These are phyloP conservation scores for Apistogramma diplotaenia DNA, from an alignment of 2,113 vertebrate species.

Conservation along the genomic window DNA sequence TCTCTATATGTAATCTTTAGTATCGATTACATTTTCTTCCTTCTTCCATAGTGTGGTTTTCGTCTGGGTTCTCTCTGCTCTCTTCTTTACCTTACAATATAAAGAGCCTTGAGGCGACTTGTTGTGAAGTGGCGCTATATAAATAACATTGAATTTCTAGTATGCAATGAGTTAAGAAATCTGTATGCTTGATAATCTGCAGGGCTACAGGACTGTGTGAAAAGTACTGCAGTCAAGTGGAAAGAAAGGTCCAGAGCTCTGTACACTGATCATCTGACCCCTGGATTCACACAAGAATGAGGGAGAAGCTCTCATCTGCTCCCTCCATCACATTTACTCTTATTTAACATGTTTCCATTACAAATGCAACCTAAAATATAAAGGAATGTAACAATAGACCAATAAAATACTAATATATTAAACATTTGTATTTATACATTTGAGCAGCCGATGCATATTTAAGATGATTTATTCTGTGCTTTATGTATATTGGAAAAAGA, in stretches of 20 bases:
- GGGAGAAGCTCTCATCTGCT: neutral
- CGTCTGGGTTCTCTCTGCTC: too few species aligned
- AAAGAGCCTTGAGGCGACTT: neutral
- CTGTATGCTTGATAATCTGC: neutral
- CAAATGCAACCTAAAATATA: neutral
- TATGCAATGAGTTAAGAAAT: neutral
- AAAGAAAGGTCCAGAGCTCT: conserved; percentile 64
- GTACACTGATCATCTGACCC: conserved; percentile 9
- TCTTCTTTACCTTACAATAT: neutral
- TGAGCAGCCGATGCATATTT: neutral
- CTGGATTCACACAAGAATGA: neutral
- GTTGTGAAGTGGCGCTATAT: neutral
- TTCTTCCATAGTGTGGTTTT: neutral
- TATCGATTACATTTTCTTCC: neutral
- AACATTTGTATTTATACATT: neutral
- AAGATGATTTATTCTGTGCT: neutral
- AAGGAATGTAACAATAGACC: neutral
- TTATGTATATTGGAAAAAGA: neutral
- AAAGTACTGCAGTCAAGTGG: conserved; percentile 83
- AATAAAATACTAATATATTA: neutral
- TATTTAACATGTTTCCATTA: neutral
- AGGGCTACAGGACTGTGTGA: conserved; percentile 84
- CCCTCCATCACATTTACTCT: neutral
- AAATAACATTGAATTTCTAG: neutral
- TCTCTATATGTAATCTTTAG: too few species aligned